Percentiles rank a stretch among this genome's conserved stretches.
These are phyloP conservation scores for Heliconius eleuchia DNA, from an alignment of 1,140 invertebrate species.

Conservation along the genomic window DNA sequence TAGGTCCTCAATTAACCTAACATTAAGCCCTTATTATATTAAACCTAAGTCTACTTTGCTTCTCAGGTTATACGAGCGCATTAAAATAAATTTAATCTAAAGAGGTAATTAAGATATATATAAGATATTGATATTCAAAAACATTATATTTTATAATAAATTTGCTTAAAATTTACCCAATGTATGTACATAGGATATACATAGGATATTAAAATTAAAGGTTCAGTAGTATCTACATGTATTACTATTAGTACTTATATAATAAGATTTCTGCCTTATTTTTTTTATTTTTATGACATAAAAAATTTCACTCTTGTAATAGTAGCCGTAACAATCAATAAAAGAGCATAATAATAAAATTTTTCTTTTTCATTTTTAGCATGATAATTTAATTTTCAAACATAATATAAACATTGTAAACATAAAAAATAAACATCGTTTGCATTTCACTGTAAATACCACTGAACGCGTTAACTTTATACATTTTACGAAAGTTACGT, in stretches of 20 bases:
- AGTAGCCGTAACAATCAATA: background rate
- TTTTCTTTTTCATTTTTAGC: background rate
- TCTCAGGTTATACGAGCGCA: background rate
- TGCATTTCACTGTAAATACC: slow-evolving; percentile 18
- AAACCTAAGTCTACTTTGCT: background rate
- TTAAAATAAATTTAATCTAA: too few relatives aligned
- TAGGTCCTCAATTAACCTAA: background rate
- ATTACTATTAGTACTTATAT: too few relatives aligned
- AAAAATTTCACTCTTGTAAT: background rate
- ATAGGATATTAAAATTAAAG: too few relatives aligned
- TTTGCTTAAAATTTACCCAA: too few relatives aligned
- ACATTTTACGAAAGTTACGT: slow-evolving; percentile 20
- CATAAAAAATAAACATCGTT: background rate
- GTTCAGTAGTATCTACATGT: too few relatives aligned
- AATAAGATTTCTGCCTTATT: too few relatives aligned
- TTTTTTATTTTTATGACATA: background rate
- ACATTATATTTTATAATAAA: too few relatives aligned
- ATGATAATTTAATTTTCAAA: background rate
- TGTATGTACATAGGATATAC: too few relatives aligned
- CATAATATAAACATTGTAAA: background rate
- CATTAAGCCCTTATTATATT: background rate
- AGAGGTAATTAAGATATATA: too few relatives aligned
- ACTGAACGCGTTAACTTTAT: slow-evolving; percentile 29
- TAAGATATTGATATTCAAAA: too few relatives aligned
- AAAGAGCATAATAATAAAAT: background rate